Conservation (phyloP, 2,113 vertebrate genomes). For the Riparia riparia region DNA sequence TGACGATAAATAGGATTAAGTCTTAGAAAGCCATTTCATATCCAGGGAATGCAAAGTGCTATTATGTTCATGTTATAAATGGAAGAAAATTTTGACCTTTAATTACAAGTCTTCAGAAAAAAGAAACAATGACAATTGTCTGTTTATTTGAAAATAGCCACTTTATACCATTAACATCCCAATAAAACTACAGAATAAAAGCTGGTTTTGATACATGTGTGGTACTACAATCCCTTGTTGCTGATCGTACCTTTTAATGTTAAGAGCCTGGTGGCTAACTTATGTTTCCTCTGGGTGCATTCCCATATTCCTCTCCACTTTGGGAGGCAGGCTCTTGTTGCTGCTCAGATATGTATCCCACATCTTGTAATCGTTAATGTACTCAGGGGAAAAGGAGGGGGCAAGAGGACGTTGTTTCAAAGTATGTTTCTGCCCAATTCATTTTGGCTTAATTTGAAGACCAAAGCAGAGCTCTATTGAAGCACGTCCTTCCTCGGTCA, state of each 20-base stretch:
- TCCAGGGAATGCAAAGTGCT: not conserved
- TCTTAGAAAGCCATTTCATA: not conserved
- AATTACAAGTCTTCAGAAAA: not conserved
- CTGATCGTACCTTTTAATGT: constrained; percentile 48
- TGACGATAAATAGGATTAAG: not conserved
- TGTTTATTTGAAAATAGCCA: not conserved
- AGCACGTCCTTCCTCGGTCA: constrained; percentile 59
- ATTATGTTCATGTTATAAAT: not conserved
- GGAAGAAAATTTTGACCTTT: not conserved
- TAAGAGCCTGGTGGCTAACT: constrained; percentile 57
- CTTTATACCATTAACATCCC: not conserved
- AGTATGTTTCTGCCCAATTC: constrained; percentile 74
- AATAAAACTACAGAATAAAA: constrained; percentile 32
- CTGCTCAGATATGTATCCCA: constrained; percentile 58
- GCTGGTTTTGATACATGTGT: not conserved
- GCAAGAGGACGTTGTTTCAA: constrained; percentile 68
- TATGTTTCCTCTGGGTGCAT: constrained; percentile 49
- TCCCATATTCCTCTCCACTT: constrained; percentile 54
- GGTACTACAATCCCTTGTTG: constrained; percentile 23
- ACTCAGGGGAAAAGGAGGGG: constrained; percentile 58
- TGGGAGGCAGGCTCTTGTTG: constrained; percentile 9
- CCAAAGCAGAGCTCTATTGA: constrained; percentile 52
- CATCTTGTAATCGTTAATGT: constrained; percentile 72
- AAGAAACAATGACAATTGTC: not conserved
- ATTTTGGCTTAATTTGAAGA: constrained; percentile 69